A percentile compares a stretch with the other conserved stretches of the same genome.
These are phyloP conservation scores for Drosophila tsacasi DNA, from an alignment of 1,140 invertebrate species.

Conservation along the genomic window DNA sequence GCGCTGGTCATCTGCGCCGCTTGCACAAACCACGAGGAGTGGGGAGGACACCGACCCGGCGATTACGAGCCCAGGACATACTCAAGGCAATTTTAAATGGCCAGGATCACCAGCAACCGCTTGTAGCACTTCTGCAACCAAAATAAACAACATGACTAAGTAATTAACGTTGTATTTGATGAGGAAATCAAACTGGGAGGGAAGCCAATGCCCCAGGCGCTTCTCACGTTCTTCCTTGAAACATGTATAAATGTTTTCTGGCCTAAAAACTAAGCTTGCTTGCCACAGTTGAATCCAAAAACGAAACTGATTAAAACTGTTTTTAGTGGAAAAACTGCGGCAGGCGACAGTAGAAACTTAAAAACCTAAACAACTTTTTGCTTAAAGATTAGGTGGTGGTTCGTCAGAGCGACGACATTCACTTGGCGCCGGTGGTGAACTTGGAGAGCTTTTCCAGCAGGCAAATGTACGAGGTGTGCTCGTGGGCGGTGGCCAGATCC, in stretches of 20 bases:
- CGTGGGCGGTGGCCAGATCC: constrained; percentile 94
- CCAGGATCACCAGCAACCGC: neutral
- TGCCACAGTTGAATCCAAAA: constrained; percentile 40
- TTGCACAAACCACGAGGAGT: constrained; percentile 46
- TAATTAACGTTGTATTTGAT: constrained; percentile 55
- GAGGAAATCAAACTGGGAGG: constrained; percentile 18
- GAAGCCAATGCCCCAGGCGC: constrained; percentile 26
- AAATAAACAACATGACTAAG: constrained; percentile 1
- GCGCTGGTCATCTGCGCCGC: constrained; percentile 36
- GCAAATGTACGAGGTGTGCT: constrained; percentile 94
- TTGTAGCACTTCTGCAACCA: neutral
- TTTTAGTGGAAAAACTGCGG: constrained; percentile 68
- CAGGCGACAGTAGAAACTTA: constrained; percentile 67
- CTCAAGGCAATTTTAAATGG: constrained; percentile 10
- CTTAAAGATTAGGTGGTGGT: constrained; percentile 51
- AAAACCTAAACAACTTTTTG: constrained; percentile 65
- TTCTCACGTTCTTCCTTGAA: constrained; percentile 15
- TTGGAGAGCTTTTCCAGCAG: constrained; percentile 94
- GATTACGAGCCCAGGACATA: constrained; percentile 30
- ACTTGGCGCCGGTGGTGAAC: constrained; percentile 90
- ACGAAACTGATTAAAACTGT: constrained; percentile 54
- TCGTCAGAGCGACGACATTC: constrained; percentile 38
- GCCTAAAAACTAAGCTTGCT: constrained; percentile 45
- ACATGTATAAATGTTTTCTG: constrained; percentile 48
- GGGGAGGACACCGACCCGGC: constrained; percentile 18